phyloP scores from a whole-genome alignment of 1,140 invertebrate species.

The Latrodectus geometricus region DNA sequence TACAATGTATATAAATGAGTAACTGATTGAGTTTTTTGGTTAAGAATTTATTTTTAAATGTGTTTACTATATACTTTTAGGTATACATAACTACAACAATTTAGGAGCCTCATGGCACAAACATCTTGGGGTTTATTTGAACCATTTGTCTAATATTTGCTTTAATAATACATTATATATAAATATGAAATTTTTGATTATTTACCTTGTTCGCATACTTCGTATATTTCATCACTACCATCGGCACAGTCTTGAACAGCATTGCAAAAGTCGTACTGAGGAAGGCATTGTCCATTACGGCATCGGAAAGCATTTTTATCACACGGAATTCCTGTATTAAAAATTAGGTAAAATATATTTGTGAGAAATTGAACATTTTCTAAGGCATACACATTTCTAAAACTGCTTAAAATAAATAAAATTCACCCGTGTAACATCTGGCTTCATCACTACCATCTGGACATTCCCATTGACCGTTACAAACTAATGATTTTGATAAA shows the following conservation, averaged over 20 bases:
- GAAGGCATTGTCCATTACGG: slow-evolving; percentile 84
- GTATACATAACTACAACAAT: too few species aligned
- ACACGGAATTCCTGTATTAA: slow-evolving; percentile 62
- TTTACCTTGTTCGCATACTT: slow-evolving; percentile 74
- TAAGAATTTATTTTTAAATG: too few species aligned
- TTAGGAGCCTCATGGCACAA: too few species aligned
- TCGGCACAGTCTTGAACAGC: slow-evolving; percentile 86
- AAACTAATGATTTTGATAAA: slow-evolving; percentile 80
- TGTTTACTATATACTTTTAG: too few species aligned
- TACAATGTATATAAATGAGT: too few species aligned
- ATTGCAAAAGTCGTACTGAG: slow-evolving; percentile 91
- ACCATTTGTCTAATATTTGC: too few species aligned
- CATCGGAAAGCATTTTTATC: slow-evolving; percentile 77
- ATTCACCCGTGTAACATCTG: slow-evolving; percentile 74
- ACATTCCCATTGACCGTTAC: slow-evolving; percentile 83
- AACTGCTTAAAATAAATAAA: neutral
- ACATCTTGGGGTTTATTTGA: too few species aligned
- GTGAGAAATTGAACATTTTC: neutral
- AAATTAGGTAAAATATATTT: neutral
- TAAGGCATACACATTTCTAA: neutral
- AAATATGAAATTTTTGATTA: neutral
- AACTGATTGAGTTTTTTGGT: too few species aligned
- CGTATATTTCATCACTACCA: slow-evolving; percentile 84
- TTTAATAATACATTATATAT: too few species aligned
- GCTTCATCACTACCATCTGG: slow-evolving; percentile 83